These are phyloP conservation scores for Ashinkailepas kermadecensis DNA, from an alignment of 2,888 invertebrate species.

Conservation along the genomic window DNA sequence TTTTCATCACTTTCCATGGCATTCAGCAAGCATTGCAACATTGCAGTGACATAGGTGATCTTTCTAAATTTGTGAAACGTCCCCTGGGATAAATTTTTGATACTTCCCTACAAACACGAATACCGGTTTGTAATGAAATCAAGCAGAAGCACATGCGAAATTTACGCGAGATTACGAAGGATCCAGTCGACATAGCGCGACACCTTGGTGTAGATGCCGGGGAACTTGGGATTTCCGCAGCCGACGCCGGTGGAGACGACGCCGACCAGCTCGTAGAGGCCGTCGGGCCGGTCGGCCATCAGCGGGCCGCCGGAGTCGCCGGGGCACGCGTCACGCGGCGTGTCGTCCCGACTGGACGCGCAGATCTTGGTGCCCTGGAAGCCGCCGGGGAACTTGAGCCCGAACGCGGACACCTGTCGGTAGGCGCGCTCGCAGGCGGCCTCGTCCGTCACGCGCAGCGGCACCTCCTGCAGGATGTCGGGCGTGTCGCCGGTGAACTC, in stretches of 20 bases:
- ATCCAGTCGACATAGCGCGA: constrained; percentile 1
- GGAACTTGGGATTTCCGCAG: neutral
- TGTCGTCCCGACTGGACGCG: neutral
- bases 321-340: neutral
- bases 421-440: neutral
- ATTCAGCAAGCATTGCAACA: too few relatives aligned
- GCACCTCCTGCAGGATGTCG: constrained; percentile 10
- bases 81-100: too few relatives aligned
- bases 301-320: constrained; percentile 19
- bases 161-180: neutral
- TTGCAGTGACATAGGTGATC: too few relatives aligned
- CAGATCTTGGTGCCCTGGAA: neutral
- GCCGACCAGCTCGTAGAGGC: neutral
- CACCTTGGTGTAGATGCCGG: constrained; percentile 16
- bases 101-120: too few relatives aligned
- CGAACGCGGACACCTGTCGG: neutral
- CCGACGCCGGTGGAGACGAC: neutral
- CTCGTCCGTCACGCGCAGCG: neutral
- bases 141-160: too few relatives aligned
- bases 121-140: too few relatives aligned
- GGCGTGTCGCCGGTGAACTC: constrained; percentile 2
- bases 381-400: neutral
- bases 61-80: too few relatives aligned
- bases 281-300: neutral
- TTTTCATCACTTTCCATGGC: too few relatives aligned